Evolutionary conservation across 2,888 invertebrate genomes (phyloP), one percentile per base, ranked within the genome.

Genomic region (Ochropleura plecta): DNA sequence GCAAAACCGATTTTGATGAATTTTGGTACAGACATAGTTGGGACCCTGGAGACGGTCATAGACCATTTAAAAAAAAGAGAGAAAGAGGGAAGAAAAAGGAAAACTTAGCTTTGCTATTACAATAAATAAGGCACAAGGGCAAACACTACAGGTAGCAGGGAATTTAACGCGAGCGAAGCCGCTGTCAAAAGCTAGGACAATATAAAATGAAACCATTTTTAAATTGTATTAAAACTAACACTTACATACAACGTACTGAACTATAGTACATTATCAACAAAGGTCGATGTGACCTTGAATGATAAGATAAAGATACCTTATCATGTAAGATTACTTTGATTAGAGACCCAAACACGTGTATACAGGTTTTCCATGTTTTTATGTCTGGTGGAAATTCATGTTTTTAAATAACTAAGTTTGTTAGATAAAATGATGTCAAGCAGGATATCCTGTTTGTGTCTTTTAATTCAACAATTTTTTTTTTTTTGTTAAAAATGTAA

Each of bases 221-320:
- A 8, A 10, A 16, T 18, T 51, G 55, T 1, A 14, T 18, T 71
- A 53, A n/a, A 46, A 57, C 9, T 72, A 9, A 70, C 57, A 48
- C 40, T 53, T 18, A 42, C 2, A 18, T 62, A 62, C 6, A 12
- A 1, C n/a, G 16, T 18, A 14, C 5, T 62, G 30, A n/a, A 44
- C 1, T 44, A 68, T 49, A 57, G 46, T 46, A 49, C 5, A 40
- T 63, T 78, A 63, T 64, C 69, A 76, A 30, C 30, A 57, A 57
- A 77, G 78, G 49, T 80, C 62, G 49, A 9, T 18, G 9, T 46
- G 30, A 63, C 81, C 75, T 78, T 78, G 51, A 48, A 66, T 64
- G 81, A 78, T 78, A 67, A 81, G 57, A 59, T 49, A 74, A n/a
- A 42, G 55, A 73, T 80, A 80, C 12, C 20, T 55, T 80, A 81